Evolutionary conservation across 1,140 invertebrate genomes (phyloP).

Genomic region (Drosophila quadrilineata): DNA sequence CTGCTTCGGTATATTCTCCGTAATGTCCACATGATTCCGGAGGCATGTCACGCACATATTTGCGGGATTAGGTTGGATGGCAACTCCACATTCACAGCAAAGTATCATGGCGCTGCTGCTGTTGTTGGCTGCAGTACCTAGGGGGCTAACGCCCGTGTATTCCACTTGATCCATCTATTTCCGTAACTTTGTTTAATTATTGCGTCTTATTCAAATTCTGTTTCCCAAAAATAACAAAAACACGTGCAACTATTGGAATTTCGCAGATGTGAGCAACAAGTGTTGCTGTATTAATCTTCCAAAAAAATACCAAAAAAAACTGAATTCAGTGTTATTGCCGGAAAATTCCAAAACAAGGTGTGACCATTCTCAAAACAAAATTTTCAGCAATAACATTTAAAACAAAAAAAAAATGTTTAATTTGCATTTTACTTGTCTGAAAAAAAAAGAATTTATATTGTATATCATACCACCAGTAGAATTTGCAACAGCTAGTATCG

Average conservation of each 20-base stretch:
- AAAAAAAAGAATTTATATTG: too few relatives aligned
- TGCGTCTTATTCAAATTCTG: conserved; percentile 2
- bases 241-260: conserved; percentile 43
- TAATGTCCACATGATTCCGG: conserved; percentile 95
- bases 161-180: conserved; percentile 59
- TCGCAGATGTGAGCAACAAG: conserved; percentile 2
- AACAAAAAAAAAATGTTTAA: too few relatives aligned
- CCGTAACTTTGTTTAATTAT: too few relatives aligned
- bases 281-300: background rate
- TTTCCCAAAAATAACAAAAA: conserved; percentile 42
- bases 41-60: conserved; percentile 99
- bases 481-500: too few relatives aligned
- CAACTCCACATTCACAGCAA: conserved; percentile 91
- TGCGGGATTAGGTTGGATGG: conserved; percentile 95
- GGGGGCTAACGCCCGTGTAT: conserved; percentile 29
- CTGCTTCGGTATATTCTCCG: conserved; percentile 98
- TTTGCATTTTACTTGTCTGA: too few relatives aligned
- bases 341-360: too few relatives aligned
- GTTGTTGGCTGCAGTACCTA: conserved; percentile 36
- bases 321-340: background rate
- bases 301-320: conserved; percentile 1
- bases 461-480: too few relatives aligned
- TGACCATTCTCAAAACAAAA: too few relatives aligned
- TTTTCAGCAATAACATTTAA: too few relatives aligned
- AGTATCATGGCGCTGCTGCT: conserved; percentile 49